Percentiles rank a stretch among this genome's conserved stretches.
Conservation (phyloP, 2,888 invertebrate genomes). For the Hemistola chrysoprasaria region DNA sequence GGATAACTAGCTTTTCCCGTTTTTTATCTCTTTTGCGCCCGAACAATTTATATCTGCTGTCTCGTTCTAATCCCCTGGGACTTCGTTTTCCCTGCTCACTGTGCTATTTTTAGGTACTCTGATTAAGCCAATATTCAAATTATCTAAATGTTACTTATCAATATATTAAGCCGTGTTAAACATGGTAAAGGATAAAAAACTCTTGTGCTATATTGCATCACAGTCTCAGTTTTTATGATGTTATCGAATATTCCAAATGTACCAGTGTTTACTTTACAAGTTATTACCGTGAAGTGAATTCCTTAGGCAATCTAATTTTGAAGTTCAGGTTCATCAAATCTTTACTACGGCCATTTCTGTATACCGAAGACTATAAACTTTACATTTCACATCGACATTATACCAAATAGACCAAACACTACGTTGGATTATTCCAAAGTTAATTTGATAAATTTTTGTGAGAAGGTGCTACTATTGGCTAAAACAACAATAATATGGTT, state of each 20-base stretch:
- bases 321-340: constrained; percentile 4
- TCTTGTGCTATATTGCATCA: constrained; percentile 20
- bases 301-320: constrained; percentile 7
- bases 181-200: constrained; percentile 30
- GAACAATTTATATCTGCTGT: too few relatives aligned
- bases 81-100: too few relatives aligned
- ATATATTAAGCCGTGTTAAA: constrained; percentile 17
- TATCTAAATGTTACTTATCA: constrained; percentile 1
- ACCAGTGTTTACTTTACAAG: constrained; percentile 9
- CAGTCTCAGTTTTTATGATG: constrained; percentile 30
- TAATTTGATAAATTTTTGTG: too few relatives aligned
- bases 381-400: too few relatives aligned
- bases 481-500: too few relatives aligned
- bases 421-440: too few relatives aligned
- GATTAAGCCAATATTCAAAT: constrained; percentile 11
- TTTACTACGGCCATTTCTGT: neutral
- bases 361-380: neutral
- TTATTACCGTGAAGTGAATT: constrained; percentile 13
- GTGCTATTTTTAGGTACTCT: too few relatives aligned
- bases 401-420: too few relatives aligned
- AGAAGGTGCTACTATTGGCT: too few relatives aligned
- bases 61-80: too few relatives aligned
- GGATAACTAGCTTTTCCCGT: too few relatives aligned
- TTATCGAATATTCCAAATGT: constrained; percentile 31
- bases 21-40: too few relatives aligned